Evolutionary conservation across 30 jellyfish, hydroid and myxozoan species (phyloP), one percentile per base, ranked within the genome.

Genomic region (Aurelia sp.): DNA sequence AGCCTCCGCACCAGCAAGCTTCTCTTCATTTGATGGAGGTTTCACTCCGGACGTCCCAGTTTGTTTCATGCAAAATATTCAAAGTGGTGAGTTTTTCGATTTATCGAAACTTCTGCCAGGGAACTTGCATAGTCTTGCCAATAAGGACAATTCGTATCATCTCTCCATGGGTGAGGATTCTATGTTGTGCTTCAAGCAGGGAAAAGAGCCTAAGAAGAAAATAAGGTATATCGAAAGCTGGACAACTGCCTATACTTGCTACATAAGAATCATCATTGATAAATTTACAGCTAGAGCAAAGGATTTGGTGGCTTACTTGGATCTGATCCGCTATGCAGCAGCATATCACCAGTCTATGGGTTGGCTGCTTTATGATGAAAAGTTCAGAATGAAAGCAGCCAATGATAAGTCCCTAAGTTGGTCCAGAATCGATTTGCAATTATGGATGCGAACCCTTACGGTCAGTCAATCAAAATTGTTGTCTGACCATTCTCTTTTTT

Each of bases 371-470:
- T 71, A 71, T 71, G 81, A 71, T 23, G 64, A 71, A 27, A 71
- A 71, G 1, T 37, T 71, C 63, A 17, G 81, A 18, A 58, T 71
- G 63, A 71, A 71, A 19, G 81, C 81, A 71, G 81, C 81, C 64
- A 71, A 71, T 59, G 64, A 71, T 23, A 71, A 71, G 35, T 30
- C 33, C 6, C 27, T 71, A 10, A 71, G 63, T 23, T 71, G 81
- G 81, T 23, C 51, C 21, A 1, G 22, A 51, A 18, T 70, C 13
- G 81, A 70, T 59, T 11, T 59, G 13, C 69, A 59, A 59, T 13
- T 59, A 22, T 59, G 69, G 69, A 59, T 59, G 69, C 27, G 69
- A 1, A 59, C 13, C 23, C 13, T 59, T 59, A 59, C 69, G 27
- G 69, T 59, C 31, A 59, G 13, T 59, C 69, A 59, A 13, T 11